These are phyloP conservation scores for Nannospalax galili DNA, from an alignment of 2,113 vertebrate genomes.

Conservation along the genomic window DNA sequence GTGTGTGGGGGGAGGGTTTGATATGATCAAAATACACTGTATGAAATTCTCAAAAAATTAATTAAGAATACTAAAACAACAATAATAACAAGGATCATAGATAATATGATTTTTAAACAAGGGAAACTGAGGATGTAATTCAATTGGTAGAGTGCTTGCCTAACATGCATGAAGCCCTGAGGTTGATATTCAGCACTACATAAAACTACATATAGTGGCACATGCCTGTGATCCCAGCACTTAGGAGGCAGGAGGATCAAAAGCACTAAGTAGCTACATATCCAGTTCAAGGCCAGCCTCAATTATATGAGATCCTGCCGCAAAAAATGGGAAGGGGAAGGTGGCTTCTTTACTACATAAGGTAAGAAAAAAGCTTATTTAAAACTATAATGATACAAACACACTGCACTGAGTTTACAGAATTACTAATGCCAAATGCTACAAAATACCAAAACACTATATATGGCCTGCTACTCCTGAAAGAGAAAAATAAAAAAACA, in stretches of 20 bases:
- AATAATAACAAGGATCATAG: neutral
- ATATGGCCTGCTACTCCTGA: neutral
- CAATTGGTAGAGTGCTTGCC: neutral
- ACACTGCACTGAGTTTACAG: neutral
- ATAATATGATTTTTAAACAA: neutral
- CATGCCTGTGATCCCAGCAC: neutral
- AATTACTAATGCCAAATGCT: neutral
- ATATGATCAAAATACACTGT: too few relatives aligned
- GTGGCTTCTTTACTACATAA: neutral
- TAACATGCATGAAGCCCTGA: neutral
- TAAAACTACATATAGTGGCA: neutral
- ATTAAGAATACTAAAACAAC: too few relatives aligned
- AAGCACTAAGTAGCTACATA: neutral
- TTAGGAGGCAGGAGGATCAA: neutral
- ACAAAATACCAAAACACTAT: constrained; percentile 2
- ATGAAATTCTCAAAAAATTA: too few relatives aligned
- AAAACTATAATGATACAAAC: too few relatives aligned
- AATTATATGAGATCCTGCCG: neutral
- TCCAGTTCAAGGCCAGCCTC: neutral
- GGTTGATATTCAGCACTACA: neutral
- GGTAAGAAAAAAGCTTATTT: neutral
- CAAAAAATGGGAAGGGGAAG: neutral
- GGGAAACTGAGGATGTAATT: neutral
- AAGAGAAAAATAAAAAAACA: neutral
- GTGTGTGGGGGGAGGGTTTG: too few relatives aligned